A percentile compares a stretch with the other conserved stretches of the same genome.
Evolutionary conservation across 2,797 vertebrate species (phyloP).

Genomic region (Momotus momota): DNA sequence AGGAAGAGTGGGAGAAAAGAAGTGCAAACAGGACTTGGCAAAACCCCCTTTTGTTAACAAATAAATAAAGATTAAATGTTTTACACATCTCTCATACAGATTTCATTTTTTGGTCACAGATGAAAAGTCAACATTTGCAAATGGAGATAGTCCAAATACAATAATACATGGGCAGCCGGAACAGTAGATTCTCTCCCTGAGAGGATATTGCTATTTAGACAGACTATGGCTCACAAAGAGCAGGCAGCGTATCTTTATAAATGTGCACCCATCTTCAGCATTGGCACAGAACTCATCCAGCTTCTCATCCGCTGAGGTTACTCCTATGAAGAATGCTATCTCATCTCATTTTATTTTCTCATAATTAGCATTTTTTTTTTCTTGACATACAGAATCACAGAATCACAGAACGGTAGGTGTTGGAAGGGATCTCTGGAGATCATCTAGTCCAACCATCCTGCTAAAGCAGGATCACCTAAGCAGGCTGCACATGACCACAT

Average conservation of each 20-base stretch:
- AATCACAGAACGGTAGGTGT: background rate
- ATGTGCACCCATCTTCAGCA: conserved; percentile 40
- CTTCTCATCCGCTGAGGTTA: background rate
- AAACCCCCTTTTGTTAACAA: conserved; percentile 54
- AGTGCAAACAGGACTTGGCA: conserved; percentile 52
- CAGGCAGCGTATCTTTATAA: conserved; percentile 43
- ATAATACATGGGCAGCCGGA: conserved; percentile 52
- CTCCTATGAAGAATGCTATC: background rate
- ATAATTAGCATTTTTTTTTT: conserved; percentile 18
- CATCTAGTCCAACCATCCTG: background rate
- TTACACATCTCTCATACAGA: conserved; percentile 61
- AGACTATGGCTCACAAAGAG: conserved; percentile 57
- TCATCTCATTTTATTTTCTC: conserved; percentile 28
- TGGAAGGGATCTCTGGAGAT: background rate
- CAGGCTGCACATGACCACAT: background rate
- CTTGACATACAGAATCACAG: background rate
- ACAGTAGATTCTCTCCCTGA: conserved; percentile 51
- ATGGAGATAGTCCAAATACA: conserved; percentile 73
- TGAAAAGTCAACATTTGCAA: conserved; percentile 78
- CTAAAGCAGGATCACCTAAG: background rate
- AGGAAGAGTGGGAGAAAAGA: conserved; percentile 25
- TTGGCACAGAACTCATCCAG: background rate
- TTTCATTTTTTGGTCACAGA: conserved; percentile 67
- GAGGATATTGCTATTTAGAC: conserved; percentile 70
- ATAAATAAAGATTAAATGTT: conserved; percentile 75